These are phyloP conservation scores for Stegophylla sp. DNA, from an alignment of 2,888 invertebrate genomes.

Conservation along the genomic window DNA sequence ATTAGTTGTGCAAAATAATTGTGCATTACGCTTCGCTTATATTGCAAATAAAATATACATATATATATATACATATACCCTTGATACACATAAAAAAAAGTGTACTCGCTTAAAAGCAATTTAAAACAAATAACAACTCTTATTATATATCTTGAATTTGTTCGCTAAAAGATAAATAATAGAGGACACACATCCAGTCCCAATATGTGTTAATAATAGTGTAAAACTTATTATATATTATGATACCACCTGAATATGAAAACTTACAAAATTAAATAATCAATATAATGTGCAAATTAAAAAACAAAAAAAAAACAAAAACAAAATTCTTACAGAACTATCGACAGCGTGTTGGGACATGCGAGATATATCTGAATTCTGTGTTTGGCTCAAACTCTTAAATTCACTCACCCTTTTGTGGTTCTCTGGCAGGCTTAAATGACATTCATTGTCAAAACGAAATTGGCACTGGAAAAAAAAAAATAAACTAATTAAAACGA, in stretches of 20 bases:
- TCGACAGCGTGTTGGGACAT: constrained; percentile 67
- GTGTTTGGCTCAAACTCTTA: constrained; percentile 54
- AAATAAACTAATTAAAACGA: constrained; percentile 62
- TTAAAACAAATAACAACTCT: no score
- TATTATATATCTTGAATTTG: no score
- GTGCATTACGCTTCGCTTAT: no score
- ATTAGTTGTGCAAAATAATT: no score
- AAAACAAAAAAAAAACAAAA: constrained; percentile 58
- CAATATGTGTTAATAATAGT: neutral
- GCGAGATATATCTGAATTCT: constrained; percentile 63
- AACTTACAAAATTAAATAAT: constrained; percentile 39
- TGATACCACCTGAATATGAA: constrained; percentile 40
- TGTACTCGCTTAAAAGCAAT: no score
- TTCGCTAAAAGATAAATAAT: neutral
- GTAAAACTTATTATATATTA: constrained; percentile 2
- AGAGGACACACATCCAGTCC: neutral
- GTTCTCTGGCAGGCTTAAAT: constrained; percentile 95
- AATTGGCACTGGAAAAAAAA: constrained; percentile 89
- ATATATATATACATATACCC: no score
- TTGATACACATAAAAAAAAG: no score
- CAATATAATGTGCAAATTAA: constrained; percentile 60
- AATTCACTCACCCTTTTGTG: constrained; percentile 93
- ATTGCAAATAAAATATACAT: no score
- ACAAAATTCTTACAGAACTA: constrained; percentile 74
- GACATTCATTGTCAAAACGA: constrained; percentile 99